A percentile compares a stretch with the other conserved stretches of the same genome.
These are phyloP conservation scores for Teleopsis dalmanni DNA, from an alignment of 1,140 invertebrate genomes.

Conservation along the genomic window DNA sequence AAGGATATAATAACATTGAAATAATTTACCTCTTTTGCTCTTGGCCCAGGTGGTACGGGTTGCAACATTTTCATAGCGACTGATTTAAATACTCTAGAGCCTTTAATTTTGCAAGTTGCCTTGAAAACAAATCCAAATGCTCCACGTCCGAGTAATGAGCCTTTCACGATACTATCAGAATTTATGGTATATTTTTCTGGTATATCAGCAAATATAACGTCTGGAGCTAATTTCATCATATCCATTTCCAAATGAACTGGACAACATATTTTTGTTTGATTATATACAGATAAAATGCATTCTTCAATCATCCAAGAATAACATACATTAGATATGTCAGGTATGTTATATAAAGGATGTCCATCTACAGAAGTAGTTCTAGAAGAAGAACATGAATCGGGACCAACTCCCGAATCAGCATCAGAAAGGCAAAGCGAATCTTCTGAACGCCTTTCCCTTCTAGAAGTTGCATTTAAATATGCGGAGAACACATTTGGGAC, in stretches of 20 bases:
- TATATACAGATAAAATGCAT: slow-evolving; percentile 82
- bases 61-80: slow-evolving; percentile 96
- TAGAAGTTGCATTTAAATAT: slow-evolving; percentile 34
- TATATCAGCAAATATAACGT: slow-evolving; percentile 80
- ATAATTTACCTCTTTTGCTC: slow-evolving; percentile 51
- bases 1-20: no score
- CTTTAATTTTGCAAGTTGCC: slow-evolving; percentile 62
- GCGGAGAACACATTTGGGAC: slow-evolving; percentile 35
- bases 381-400: slow-evolving; percentile 55
- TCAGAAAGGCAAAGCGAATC: slow-evolving; percentile 46
- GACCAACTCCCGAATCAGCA: slow-evolving; percentile 54
- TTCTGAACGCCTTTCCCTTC: slow-evolving; percentile 32
- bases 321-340: slow-evolving; percentile 41
- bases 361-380: slow-evolving; percentile 77
- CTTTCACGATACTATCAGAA: slow-evolving; percentile 69
- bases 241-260: slow-evolving; percentile 56
- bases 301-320: slow-evolving; percentile 88
- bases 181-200: slow-evolving; percentile 70
- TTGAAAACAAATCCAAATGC: slow-evolving; percentile 96
- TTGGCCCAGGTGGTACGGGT: slow-evolving; percentile 78
- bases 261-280: slow-evolving; percentile 52
- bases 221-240: slow-evolving; percentile 62
- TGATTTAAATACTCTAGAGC: slow-evolving; percentile 52
- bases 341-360: slow-evolving; percentile 49
- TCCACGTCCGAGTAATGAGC: slow-evolving; percentile 81